phyloP scores from a whole-genome alignment of 2,113 vertebrate species.

The Phylloscopus trochiloides region DNA sequence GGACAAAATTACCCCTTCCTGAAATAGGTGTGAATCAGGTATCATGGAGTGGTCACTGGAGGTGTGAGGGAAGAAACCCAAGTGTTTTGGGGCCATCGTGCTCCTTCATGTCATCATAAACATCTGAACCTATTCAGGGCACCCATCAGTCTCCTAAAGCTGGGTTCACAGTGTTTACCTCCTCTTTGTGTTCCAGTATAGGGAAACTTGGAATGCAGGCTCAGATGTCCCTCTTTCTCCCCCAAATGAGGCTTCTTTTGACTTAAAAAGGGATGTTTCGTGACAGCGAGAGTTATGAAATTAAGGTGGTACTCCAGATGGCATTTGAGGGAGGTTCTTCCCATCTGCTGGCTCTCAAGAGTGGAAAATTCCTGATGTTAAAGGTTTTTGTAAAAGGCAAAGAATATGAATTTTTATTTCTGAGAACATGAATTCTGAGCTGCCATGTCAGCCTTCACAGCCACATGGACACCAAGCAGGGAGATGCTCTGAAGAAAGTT shows the following conservation, averaged over 20 bases:
- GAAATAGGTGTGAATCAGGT: background rate
- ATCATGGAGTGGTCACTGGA: background rate
- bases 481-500: background rate
- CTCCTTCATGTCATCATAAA: background rate
- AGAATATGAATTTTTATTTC: background rate
- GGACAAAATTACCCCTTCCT: background rate
- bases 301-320: background rate
- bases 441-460: background rate
- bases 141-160: background rate
- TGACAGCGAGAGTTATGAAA: background rate
- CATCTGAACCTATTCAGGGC: background rate
- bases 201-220: background rate
- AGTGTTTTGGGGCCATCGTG: background rate
- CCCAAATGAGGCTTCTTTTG: background rate
- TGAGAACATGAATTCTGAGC: background rate
- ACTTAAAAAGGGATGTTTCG: background rate
- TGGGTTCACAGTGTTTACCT: background rate
- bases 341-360: background rate
- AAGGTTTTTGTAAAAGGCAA: background rate
- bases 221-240: conserved; percentile 27
- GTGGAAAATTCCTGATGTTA: conserved; percentile 19
- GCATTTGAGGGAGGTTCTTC: background rate
- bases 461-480: background rate
- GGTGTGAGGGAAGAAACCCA: background rate
- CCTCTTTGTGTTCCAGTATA: background rate